These are phyloP conservation scores for Muntiacus reevesi DNA, from an alignment of 2,113 vertebrate genomes.

Conservation along the genomic window DNA sequence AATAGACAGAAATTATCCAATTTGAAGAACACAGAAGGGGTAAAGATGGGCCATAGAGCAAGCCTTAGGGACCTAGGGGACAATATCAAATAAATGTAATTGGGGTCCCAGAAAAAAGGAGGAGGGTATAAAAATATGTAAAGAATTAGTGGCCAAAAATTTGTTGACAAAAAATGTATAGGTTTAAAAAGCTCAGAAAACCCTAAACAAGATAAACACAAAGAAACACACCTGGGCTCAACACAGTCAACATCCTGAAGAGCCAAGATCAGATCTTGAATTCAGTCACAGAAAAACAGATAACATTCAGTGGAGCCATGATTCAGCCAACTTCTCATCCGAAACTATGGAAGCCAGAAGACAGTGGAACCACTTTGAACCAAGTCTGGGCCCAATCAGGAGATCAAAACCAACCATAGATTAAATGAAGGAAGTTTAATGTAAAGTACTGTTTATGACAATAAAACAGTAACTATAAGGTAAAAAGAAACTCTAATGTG, in stretches of 20 bases:
- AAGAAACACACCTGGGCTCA: background rate
- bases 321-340: background rate
- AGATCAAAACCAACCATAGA: background rate
- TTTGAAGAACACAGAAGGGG: background rate
- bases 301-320: background rate
- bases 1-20: background rate
- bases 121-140: background rate
- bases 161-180: background rate
- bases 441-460: background rate
- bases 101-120: background rate
- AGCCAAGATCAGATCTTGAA: background rate
- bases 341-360: background rate
- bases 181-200: background rate
- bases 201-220: background rate
- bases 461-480: background rate
- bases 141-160: background rate
- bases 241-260: background rate
- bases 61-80: background rate
- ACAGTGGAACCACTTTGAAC: background rate
- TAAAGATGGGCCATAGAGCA: background rate
- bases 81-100: background rate
- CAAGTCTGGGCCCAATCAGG: too few relatives aligned
- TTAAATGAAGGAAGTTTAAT: background rate
- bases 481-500: background rate
- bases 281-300: background rate